Evolutionary conservation across 2,113 vertebrate species (phyloP).

Genomic region (Chloroceryle aenea): DNA sequence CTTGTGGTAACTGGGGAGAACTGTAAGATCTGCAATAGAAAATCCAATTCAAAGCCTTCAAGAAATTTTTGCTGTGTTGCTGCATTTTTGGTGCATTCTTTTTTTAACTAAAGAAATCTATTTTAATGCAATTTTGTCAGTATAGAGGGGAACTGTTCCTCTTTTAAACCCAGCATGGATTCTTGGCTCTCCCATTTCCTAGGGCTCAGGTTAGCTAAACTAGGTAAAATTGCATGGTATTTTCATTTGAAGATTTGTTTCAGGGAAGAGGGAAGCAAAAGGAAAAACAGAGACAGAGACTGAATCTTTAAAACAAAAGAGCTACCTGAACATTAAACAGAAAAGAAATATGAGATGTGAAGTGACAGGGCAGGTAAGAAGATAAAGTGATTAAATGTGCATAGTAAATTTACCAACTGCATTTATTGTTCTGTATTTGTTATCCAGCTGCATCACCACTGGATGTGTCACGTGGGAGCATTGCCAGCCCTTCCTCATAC

Average conservation of each 20-base stretch:
- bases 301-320: neutral
- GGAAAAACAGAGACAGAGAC: neutral
- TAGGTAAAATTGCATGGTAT: neutral
- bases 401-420: neutral
- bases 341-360: neutral
- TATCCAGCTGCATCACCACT: too few relatives aligned
- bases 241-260: neutral
- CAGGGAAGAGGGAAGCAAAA: neutral
- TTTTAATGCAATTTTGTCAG: neutral
- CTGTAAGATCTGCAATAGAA: neutral
- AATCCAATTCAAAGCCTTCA: neutral
- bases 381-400: neutral
- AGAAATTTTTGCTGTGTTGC: neutral
- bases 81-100: neutral
- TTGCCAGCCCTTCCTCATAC: neutral
- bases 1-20: conserved; percentile 35
- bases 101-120: neutral
- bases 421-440: neutral
- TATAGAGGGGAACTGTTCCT: neutral
- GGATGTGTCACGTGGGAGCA: neutral
- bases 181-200: neutral
- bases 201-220: neutral
- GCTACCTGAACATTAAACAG: neutral
- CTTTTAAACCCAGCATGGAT: too few relatives aligned
- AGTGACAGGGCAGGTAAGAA: neutral